These are phyloP conservation scores for Xanthia icteritia DNA, from an alignment of 2,888 invertebrate species.

Conservation along the genomic window DNA sequence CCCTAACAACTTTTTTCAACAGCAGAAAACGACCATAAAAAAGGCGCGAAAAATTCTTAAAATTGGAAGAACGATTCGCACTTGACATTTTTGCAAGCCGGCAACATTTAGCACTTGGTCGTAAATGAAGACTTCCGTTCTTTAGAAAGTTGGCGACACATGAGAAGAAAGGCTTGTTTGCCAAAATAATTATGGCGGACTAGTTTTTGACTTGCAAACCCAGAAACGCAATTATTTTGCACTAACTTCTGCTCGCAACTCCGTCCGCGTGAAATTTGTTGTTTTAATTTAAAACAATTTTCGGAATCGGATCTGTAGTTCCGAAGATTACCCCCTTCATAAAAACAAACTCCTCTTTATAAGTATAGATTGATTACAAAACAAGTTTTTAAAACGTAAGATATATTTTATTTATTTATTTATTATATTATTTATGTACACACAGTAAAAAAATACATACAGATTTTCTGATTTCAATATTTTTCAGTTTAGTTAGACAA, in stretches of 20 bases:
- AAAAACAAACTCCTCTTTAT: no score
- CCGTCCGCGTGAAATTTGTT: no score
- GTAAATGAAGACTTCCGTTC: conserved; percentile 63
- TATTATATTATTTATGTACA: no score
- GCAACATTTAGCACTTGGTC: conserved; percentile 59
- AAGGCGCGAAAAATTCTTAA: background rate
- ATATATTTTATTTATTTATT: no score
- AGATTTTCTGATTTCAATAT: background rate
- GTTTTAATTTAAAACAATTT: no score
- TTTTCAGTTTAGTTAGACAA: background rate
- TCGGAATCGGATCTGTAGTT: no score
- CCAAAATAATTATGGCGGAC: conserved; percentile 52
- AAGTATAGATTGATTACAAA: no score
- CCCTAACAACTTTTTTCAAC: background rate
- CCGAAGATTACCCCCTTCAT: no score
- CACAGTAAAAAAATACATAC: no score
- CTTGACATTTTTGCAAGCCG: conserved; percentile 32
- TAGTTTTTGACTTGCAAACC: conserved; percentile 25
- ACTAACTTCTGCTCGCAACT: no score
- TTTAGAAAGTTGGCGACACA: conserved; percentile 66
- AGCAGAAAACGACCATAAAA: background rate
- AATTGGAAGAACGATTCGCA: conserved; percentile 17
- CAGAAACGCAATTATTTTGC: conserved; percentile 10
- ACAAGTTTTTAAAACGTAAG: no score
- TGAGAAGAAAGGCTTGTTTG: conserved; percentile 41